Evolutionary conservation across 2,113 vertebrate species (phyloP), one percentile per base, ranked within the genome.

Genomic region (Oryzias javanicus): DNA sequence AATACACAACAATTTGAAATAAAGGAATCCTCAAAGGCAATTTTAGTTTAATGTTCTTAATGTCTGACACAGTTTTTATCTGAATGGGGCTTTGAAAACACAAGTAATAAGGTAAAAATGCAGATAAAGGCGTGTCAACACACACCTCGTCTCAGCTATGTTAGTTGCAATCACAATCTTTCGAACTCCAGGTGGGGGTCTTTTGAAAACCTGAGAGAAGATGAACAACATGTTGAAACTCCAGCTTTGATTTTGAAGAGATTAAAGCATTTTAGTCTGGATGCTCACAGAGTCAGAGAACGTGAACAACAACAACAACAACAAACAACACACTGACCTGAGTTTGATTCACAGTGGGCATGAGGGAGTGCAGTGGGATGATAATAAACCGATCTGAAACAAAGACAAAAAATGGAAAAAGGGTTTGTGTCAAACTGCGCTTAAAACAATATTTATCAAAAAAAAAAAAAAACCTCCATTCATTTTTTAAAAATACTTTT

Each of bases 91-190:
- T n/a, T n/a, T 10, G 8, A 35, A 10, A 35, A 35, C 2, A 10
- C 8, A 35, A 12, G 1, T 35, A 3, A 35, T 35, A 35, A 35
- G 29, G 1, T 35, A 12, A 35, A 35, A 3, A 35, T 12, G 8
- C 1, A 35, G 29, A 10, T 35, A 35, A 35, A 8, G 8, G 8
- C 8, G 8, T 10, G 8, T 35, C 8, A 35, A 50, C 19, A 72
- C 62, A 83, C 86, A 99, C 97, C 97, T 99, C 53, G 97, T 99
- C 79, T 99, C 97, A 42, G 97, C 97, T 67, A 99, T 99, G 85
- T 99, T 99, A 67, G 96, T 99, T 62, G 97, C 97, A 78, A 99
- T 99, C 69, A 99, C 94, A 47, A 99, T 98, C 90, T 99, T 99
- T 82, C 95, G 91, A 59, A 99, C 94, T 81, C 97, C 97, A 55